Evolutionary conservation across 2,888 invertebrate species (phyloP), one percentile per base, ranked within the genome.

Genomic region (Acheta domesticus): DNA sequence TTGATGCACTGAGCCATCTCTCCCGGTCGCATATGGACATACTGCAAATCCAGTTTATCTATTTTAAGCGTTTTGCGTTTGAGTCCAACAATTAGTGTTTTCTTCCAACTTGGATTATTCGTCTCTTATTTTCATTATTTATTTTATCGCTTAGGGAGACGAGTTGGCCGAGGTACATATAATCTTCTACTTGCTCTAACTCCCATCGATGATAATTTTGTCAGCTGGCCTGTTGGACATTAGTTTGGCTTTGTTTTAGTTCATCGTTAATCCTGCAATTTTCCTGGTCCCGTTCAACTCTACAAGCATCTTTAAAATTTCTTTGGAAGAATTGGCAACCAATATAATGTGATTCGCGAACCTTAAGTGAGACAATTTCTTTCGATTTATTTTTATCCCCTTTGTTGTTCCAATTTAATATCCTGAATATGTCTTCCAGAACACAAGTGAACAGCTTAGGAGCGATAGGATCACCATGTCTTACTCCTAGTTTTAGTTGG

Each of bases 401-500:
- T 48, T 48, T 78, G 48, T 36, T 78, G 49, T 78, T 12, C 75
- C 21, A 78, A 11, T 75, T 49, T 20, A 78, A 19, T 14, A 75
- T 75, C 21, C 78, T 75, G 49, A 78, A 78, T 1, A 75, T 49
- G 12, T 75, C 78, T 49, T 78, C 78, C n/a, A 78, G 12, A 20
- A 75, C 48, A 20, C 75, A 20, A 5, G 75, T 75, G 50, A 78
- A 78, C 4, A 78, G 75, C 48, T 78, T 75, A 2, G 50, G 75
- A 2, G 49, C 75, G 50, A 75, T 75, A 20, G 75, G 50, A 48
- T 78, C 5, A 4, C 78, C 78, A 4, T 78, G 78, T 78, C 75
- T 75, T 5, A 78, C 78, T 75, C 78, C 78, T 23, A 1, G n/a
- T 12, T 23, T 23, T 49, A 49, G 49, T 11, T 49, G 19, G 5